Base-by-base conservation (phyloP, 2,113 vertebrate genomes). In the Urocynchramus pylzowi region DNA sequence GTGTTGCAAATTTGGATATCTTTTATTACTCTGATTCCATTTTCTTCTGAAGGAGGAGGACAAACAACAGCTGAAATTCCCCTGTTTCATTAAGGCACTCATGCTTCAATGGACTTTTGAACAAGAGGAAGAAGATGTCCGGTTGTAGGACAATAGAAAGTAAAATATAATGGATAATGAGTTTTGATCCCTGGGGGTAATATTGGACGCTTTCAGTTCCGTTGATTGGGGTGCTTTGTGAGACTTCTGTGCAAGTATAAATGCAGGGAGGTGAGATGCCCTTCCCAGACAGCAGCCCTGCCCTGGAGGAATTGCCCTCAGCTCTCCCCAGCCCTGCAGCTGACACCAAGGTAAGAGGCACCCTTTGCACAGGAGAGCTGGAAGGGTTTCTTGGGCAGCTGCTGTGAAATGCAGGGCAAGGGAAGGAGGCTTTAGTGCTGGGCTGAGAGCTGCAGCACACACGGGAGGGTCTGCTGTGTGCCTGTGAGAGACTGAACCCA, bases 261-360 rank as follows among this genome's bases (percentile, higher is more conserved):
- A 76, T 31, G 12, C 0, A 8, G 35, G 56, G 4, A 13, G 41
- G 17, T 1, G 61, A 85, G 44, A 24, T 0, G 0, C 10, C 19
- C 33, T 27, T 15, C 7, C 0, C 27, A 41, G 9, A 8, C 1
- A 2, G 22, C 70, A 52, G 65, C 33, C 2, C 39, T 0, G 2
- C 47, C 4, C 45, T 21, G 44, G 21, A 76, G 65, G 42, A 57
- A 60, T 52, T 4, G 30, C 42, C 10, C 8, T 24, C n/a, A 45
- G 10, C 26, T 54, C 42, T 57, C 17, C 23, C 30, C 28, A 24
- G 23, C n/a, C 12, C 3, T 28, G 81, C 37, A 30, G 19, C 60
- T 28, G 31, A 15, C 56, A 49, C 1, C 56, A 2, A 91, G 82
- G 93, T 93, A 71, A 94, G 90, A 28, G 7, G 12, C 30, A 28